phyloP scores from a whole-genome alignment of 2,888 invertebrate species.

The Seladonia tumulorum region DNA sequence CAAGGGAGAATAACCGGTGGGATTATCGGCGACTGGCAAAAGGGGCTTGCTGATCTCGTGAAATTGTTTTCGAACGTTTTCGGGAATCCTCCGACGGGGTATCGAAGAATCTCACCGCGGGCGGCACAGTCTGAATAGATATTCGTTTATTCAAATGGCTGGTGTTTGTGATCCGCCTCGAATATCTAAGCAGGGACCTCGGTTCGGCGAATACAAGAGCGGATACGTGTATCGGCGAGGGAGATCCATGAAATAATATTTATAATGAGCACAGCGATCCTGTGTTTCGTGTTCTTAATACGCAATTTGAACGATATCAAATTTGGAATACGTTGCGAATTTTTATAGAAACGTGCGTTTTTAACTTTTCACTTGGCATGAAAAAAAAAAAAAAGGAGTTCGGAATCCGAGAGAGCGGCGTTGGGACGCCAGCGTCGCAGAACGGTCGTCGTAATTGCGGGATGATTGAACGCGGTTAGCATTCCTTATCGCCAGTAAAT shows the following conservation, averaged over 20 bases:
- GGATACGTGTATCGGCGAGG: not conserved
- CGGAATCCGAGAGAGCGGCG: too few species aligned
- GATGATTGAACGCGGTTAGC: slow-evolving; percentile 36
- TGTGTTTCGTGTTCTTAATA: too few species aligned
- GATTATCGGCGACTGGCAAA: slow-evolving; percentile 1
- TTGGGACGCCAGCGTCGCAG: not conserved
- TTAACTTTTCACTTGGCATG: too few species aligned
- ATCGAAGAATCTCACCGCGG: slow-evolving; percentile 3
- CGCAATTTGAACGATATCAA: too few species aligned
- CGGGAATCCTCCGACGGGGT: not conserved
- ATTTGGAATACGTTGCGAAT: too few species aligned
- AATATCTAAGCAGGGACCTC: slow-evolving; percentile 5
- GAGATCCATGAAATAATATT: not conserved
- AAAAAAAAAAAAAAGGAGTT: too few species aligned
- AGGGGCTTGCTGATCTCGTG: slow-evolving; percentile 9
- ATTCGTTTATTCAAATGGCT: slow-evolving; percentile 32
- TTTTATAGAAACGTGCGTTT: too few species aligned
- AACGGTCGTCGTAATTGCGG: slow-evolving; percentile 37
- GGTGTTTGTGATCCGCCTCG: slow-evolving; percentile 20
- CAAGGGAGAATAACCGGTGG: not conserved
- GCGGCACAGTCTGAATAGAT: slow-evolving; percentile 3
- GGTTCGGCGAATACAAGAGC: too few species aligned
- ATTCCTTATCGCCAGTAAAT: slow-evolving; percentile 34
- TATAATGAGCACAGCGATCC: not conserved
- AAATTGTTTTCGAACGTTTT: slow-evolving; percentile 30